Evolutionary conservation across 2,797 vertebrate species (phyloP).

Genomic region (Limnodromus scolopaceus): DNA sequence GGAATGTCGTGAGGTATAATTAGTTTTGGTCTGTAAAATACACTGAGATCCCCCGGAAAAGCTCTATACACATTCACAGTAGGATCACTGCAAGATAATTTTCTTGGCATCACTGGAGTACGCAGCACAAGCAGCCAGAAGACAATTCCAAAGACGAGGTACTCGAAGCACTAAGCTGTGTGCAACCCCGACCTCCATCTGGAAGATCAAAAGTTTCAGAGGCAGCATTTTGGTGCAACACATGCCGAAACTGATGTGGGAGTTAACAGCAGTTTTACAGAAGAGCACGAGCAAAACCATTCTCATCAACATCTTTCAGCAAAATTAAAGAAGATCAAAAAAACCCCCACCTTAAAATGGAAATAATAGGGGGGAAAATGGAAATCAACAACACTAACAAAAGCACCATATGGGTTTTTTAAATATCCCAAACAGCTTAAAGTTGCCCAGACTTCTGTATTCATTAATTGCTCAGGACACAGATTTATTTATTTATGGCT

Average conservation of each 20-base stretch:
- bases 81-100: not conserved
- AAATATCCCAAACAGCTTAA: conserved; percentile 13
- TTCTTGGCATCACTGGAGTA: not conserved
- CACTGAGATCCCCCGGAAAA: not conserved
- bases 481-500: conserved; percentile 34
- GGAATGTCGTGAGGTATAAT: not conserved
- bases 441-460: conserved; percentile 2
- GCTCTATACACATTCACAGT: not conserved
- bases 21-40: conserved; percentile 20
- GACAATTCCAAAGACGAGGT: not conserved
- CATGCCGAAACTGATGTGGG: not conserved
- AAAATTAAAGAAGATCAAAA: not conserved
- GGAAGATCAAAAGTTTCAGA: not conserved
- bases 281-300: not conserved
- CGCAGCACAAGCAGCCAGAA: not conserved
- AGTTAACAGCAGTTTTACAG: not conserved
- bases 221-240: not conserved
- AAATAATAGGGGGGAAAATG: not conserved
- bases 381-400: not conserved
- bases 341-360: not conserved
- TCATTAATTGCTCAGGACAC: conserved; percentile 22
- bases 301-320: not conserved
- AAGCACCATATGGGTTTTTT: not conserved
- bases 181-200: not conserved
- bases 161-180: not conserved